These are phyloP conservation scores for Sipha flava DNA, from an alignment of 1,140 invertebrate genomes.

Conservation along the genomic window DNA sequence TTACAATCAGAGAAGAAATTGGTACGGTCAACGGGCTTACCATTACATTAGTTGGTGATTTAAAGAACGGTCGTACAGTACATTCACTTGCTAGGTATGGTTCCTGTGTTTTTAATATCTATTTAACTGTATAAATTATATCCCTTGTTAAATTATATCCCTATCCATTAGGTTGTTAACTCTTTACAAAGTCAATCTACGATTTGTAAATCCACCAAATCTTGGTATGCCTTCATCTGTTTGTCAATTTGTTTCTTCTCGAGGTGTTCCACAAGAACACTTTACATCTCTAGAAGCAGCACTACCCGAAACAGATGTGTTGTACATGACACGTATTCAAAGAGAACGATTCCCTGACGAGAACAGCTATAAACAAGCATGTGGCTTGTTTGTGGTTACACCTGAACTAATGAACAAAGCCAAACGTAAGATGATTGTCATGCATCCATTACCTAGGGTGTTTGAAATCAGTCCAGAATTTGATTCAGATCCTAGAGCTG, in stretches of 20 bases:
- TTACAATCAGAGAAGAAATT: constrained; percentile 97
- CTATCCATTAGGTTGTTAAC: constrained; percentile 58
- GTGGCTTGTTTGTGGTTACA: constrained; percentile 81
- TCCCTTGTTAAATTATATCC: not conserved
- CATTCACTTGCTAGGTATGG: constrained; percentile 85
- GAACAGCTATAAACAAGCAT: constrained; percentile 80
- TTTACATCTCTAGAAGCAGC: constrained; percentile 69
- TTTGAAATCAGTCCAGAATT: constrained; percentile 91
- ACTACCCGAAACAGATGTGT: constrained; percentile 85
- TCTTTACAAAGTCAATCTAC: constrained; percentile 77
- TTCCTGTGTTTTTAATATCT: no score
- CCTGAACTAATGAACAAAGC: constrained; percentile 92
- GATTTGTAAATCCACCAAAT: constrained; percentile 78
- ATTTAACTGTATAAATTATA: no score
- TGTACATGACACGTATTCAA: constrained; percentile 98
- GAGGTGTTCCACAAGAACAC: constrained; percentile 69
- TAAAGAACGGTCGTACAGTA: constrained; percentile 95
- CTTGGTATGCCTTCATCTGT: constrained; percentile 88
- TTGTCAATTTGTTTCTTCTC: constrained; percentile 63
- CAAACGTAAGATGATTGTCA: constrained; percentile 87
- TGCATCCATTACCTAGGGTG: constrained; percentile 93
- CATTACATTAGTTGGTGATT: constrained; percentile 88
- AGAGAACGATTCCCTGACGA: constrained; percentile 77
- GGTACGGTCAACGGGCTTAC: constrained; percentile 95
- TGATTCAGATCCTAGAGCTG: constrained; percentile 90